Percentiles rank a stretch among this genome's conserved stretches.
These are phyloP conservation scores for Drosophila suzukii DNA, from an alignment of 1,140 invertebrate species.

Conservation along the genomic window DNA sequence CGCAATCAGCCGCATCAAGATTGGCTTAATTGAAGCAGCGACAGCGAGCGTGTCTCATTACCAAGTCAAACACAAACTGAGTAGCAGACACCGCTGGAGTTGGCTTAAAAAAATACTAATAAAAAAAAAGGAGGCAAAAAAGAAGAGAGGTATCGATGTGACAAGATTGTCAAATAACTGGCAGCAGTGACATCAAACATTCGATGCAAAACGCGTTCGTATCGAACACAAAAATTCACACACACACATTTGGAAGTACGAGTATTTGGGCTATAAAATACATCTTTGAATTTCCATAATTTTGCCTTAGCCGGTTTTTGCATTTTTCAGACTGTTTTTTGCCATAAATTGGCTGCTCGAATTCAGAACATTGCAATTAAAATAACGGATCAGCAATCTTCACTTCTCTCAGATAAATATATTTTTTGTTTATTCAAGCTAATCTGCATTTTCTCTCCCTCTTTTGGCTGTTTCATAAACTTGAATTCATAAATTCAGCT, in stretches of 20 bases:
- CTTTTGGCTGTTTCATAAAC: constrained; percentile 22
- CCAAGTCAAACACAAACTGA: constrained; percentile 65
- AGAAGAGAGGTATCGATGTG: constrained; percentile 50
- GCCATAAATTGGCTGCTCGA: constrained; percentile 47
- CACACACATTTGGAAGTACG: background rate
- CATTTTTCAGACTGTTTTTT: constrained; percentile 11
- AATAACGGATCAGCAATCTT: constrained; percentile 43
- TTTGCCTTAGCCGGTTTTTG: constrained; percentile 45
- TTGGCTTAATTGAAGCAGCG: constrained; percentile 71
- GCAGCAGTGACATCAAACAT: constrained; percentile 55
- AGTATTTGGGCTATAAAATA: constrained; percentile 32
- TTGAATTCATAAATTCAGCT: constrained; percentile 40
- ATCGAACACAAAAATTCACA: background rate
- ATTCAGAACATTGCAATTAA: constrained; percentile 63
- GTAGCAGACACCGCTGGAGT: constrained; percentile 14
- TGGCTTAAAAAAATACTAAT: constrained; percentile 9
- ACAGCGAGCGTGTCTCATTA: constrained; percentile 66
- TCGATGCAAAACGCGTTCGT: constrained; percentile 59
- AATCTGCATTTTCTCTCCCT: constrained; percentile 21
- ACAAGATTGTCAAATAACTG: constrained; percentile 77
- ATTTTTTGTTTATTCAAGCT: constrained; percentile 18
- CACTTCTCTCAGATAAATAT: constrained; percentile 11
- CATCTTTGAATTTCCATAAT: constrained; percentile 49
- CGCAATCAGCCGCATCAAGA: constrained; percentile 46
- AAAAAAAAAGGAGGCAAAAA: background rate